Percentiles rank a stretch among this genome's conserved stretches.
These are phyloP conservation scores for Rhabditoides inermis DNA, from an alignment of 2,888 invertebrate species.

Conservation along the genomic window DNA sequence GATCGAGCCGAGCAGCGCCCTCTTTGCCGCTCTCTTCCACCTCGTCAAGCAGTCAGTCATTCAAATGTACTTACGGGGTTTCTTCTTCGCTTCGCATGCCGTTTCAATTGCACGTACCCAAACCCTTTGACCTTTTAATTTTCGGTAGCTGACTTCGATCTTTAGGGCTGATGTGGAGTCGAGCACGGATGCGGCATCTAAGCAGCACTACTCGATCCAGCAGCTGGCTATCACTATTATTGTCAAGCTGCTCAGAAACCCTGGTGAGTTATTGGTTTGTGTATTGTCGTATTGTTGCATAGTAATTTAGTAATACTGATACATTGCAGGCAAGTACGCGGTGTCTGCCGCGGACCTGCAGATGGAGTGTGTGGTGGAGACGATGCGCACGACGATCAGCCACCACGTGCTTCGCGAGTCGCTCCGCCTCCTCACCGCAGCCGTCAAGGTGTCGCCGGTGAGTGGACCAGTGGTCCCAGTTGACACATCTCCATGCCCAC, in stretches of 20 bases:
- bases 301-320: neutral
- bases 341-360: slow-evolving; percentile 44
- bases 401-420: slow-evolving; percentile 93
- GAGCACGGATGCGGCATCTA: too few relatives aligned
- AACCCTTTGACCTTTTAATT: too few relatives aligned
- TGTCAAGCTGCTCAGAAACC: slow-evolving; percentile 54
- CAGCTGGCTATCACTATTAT: slow-evolving; percentile 74
- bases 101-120: too few relatives aligned
- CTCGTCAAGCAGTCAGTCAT: too few relatives aligned
- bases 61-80: too few relatives aligned
- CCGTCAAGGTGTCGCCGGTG: slow-evolving; percentile 69
- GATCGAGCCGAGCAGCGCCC: too few relatives aligned
- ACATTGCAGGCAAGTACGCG: slow-evolving; percentile 14
- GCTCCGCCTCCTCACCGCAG: slow-evolving; percentile 71
- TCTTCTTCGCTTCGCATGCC: too few relatives aligned
- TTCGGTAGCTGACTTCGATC: too few relatives aligned
- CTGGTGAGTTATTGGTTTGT: slow-evolving; percentile 11
- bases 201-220: too few relatives aligned
- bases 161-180: too few relatives aligned
- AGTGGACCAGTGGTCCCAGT: slow-evolving; percentile 22
- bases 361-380: slow-evolving; percentile 74
- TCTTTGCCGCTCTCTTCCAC: too few relatives aligned
- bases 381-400: slow-evolving; percentile 79
- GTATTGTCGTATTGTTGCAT: slow-evolving; percentile 11
- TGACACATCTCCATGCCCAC: neutral